Evolutionary conservation across 1,140 invertebrate genomes (phyloP).

Genomic region (Drosophila chauvacae): DNA sequence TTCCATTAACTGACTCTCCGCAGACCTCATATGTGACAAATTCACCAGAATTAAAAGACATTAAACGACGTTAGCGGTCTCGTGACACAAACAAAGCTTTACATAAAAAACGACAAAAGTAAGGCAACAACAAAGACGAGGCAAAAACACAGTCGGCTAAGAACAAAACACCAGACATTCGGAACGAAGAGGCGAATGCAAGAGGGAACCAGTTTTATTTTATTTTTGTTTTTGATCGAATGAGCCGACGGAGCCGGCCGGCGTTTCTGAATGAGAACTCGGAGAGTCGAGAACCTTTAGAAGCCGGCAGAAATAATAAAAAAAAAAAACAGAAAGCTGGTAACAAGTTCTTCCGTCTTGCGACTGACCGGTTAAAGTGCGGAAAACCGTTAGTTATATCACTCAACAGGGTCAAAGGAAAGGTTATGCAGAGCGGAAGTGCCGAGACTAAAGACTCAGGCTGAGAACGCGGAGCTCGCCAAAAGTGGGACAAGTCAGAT

Average conservation of each 20-base stretch:
- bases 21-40: slow-evolving; percentile 56
- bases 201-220: slow-evolving; percentile 68
- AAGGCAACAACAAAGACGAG: slow-evolving; percentile 5
- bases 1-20: slow-evolving; percentile 61
- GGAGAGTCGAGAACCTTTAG: slow-evolving; percentile 26
- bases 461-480: slow-evolving; percentile 20
- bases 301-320: slow-evolving; percentile 22
- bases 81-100: slow-evolving; percentile 63
- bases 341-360: slow-evolving; percentile 45
- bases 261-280: slow-evolving; percentile 60
- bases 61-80: slow-evolving; percentile 65
- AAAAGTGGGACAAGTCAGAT: slow-evolving; percentile 14
- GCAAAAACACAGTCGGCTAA: slow-evolving; percentile 53
- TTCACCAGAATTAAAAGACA: slow-evolving; percentile 66
- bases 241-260: slow-evolving; percentile 62
- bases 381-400: slow-evolving; percentile 79
- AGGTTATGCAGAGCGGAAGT: slow-evolving; percentile 66
- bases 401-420: slow-evolving; percentile 48
- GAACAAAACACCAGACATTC: slow-evolving; percentile 50
- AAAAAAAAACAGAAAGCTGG: background rate
- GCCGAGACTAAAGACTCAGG: slow-evolving; percentile 11
- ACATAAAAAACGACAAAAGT: slow-evolving; percentile 29
- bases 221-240: slow-evolving; percentile 18
- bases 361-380: slow-evolving; percentile 60
- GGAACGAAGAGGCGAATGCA: slow-evolving; percentile 38